Percentiles rank a stretch among this genome's conserved stretches.
phyloP scores from a whole-genome alignment of 2,888 invertebrate species.

The Tipula lateralis region DNA sequence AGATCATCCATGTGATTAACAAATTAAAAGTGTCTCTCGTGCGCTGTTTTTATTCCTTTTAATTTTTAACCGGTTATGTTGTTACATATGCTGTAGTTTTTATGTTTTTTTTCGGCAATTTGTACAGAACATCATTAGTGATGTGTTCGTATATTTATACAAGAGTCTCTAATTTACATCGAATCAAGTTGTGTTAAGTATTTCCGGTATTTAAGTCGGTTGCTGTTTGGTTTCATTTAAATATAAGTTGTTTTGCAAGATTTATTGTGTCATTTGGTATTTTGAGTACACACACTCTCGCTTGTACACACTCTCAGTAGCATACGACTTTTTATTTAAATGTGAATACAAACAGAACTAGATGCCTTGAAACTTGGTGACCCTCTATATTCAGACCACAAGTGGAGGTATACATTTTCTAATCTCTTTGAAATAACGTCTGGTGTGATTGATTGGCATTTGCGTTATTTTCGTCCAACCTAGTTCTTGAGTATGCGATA shows the following conservation, averaged over 20 bases:
- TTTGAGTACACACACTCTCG: too few relatives aligned
- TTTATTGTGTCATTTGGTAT: background rate
- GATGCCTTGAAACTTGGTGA: too few relatives aligned
- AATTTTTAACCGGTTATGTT: background rate
- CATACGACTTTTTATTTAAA: too few relatives aligned
- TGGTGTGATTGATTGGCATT: too few relatives aligned
- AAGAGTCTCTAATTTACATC: background rate
- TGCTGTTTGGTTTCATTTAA: background rate
- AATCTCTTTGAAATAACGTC: too few relatives aligned
- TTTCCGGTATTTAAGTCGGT: slow-evolving; percentile 1
- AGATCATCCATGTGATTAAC: background rate
- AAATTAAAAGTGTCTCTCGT: slow-evolving; percentile 2
- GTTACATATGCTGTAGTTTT: background rate
- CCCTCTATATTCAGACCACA: too few relatives aligned
- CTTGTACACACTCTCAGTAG: too few relatives aligned
- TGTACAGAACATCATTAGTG: background rate
- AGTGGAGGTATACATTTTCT: too few relatives aligned
- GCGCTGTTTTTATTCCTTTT: background rate
- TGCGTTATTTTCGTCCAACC: too few relatives aligned
- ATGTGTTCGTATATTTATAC: background rate
- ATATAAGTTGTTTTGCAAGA: slow-evolving; percentile 2
- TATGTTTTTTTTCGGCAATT: background rate
- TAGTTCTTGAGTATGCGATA: too few relatives aligned
- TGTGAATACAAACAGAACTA: too few relatives aligned
- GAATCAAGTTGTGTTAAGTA: slow-evolving; percentile 1